Base-by-base conservation (phyloP, 1,140 invertebrate species). In the Diplogasteroides magnus region DNA sequence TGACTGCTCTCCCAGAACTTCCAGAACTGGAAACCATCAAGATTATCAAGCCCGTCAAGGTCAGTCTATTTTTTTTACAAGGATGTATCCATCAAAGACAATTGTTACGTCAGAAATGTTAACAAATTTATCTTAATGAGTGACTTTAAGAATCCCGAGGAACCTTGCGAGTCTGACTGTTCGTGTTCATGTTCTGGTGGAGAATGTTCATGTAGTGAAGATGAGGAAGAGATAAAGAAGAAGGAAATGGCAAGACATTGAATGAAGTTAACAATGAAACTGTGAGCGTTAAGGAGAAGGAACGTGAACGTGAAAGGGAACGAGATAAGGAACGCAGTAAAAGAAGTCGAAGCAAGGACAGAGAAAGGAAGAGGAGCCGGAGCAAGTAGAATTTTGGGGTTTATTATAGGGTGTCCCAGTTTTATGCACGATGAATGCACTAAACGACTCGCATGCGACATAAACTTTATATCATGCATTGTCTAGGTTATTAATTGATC, bases 161-260 rank as follows among this genome's bases (percentile, higher is more conserved):
- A 48, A 19, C 37, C 37, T 11, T 48, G 23, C 11, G 23, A 26
- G 19, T 76, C 71, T 32, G 76, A 77, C 59, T 80, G 78, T 58
- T 80, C 78, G 6, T 80, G 78, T 56, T 82, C 79, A 0, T 80
- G 78, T 57, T 76, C 73, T 37, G 78, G 78, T 25, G 78, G 78
- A 0, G 78, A 80, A 65, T 80, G 78, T 56, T 80, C 78, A 14
- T 80, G 78, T 31, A 58, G 27, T 11, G 74, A 73, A 31, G 66
- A 72, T 60, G 67, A 67, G 25, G 27, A 28, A 2, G 66, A 73
- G 48, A 28, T 25, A 25, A 61, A 62, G 32, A 63, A 60, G 27
- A 31, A 19, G 6, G 56, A 55, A 55, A 31, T n/a, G 2, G 19
- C n/a, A 15, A 23, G 28, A 23, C 64, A 28, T 19, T 58, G 66